Evolutionary conservation across 2,797 vertebrate genomes (phyloP).

Genomic region (Pseudocheirus occidentalis): DNA sequence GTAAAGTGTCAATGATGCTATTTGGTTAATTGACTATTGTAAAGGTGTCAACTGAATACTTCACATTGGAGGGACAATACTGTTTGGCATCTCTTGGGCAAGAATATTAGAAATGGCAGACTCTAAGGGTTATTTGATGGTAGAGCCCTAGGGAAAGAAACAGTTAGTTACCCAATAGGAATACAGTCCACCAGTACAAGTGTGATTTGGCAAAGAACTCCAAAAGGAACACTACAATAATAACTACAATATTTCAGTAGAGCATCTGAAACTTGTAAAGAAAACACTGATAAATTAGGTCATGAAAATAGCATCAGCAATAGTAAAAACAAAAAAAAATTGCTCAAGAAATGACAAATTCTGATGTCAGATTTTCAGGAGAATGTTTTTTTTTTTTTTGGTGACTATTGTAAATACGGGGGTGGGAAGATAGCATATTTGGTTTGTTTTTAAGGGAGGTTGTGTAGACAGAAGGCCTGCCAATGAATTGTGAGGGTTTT

Average conservation of each 20-base stretch:
- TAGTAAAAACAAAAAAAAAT: not conserved
- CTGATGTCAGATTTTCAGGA: slow-evolving; percentile 57
- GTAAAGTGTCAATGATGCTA: not conserved
- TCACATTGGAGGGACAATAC: not conserved
- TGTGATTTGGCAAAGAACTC: not conserved
- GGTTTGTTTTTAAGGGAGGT: slow-evolving; percentile 5
- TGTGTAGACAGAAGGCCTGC: not conserved
- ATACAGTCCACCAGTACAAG: not conserved
- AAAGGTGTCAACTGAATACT: not conserved
- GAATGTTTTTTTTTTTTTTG: not conserved
- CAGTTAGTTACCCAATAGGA: not conserved
- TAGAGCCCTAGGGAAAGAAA: not conserved
- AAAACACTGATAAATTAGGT: slow-evolving; percentile 39
- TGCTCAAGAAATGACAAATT: slow-evolving; percentile 48
- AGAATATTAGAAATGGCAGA: not conserved
- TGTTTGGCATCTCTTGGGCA: not conserved
- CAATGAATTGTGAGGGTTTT: not conserved
- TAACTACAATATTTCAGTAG: not conserved
- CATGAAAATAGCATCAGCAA: not conserved
- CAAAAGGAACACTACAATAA: not conserved
- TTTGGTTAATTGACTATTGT: not conserved
- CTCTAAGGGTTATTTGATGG: not conserved
- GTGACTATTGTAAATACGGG: not conserved
- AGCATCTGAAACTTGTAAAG: not conserved
- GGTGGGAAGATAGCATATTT: not conserved